Evolutionary conservation across 1,140 invertebrate genomes (phyloP), one percentile per base, ranked within the genome.

Genomic region (Drosophila obscura): DNA sequence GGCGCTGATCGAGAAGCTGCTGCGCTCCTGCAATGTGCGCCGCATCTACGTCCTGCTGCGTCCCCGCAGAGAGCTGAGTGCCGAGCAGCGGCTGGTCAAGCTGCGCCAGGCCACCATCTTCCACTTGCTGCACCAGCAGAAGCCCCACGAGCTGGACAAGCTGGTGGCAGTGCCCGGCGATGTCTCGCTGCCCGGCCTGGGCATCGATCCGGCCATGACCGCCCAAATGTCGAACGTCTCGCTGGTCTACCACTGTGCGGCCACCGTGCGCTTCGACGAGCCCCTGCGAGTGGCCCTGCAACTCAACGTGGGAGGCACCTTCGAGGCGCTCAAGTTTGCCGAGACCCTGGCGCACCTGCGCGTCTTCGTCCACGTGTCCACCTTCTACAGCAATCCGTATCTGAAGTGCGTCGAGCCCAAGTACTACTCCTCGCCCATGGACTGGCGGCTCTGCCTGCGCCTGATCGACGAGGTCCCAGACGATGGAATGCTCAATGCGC

Each of bases 211-310:
- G 24, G 19, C 61, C 49, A 45, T 77, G 62, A 11, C 53, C 50
- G 50, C 13, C 31, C 31, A 31, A 31, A 81, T 93, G 0, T 93
- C 95, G 5, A 93, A 94, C 68, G 96, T 98, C 0, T 95, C 96
- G 3, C 93, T 99, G 13, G 94, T 99, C 2, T 98, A 98, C 91
- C 97, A 99, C 90, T 96, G 96, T 1, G 98, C 98, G 0, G 98
- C 98, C 0, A 99, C 97, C 41, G 95, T 99, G 5, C 78, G 89
- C 0, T 92, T 92, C 57, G 95, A 97, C 80, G 98, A 98, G 89
- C 93, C 94, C 0, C 90, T 99, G 0, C 95, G 94, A 81, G 85
- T 93, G 26, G 94, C 96, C 0, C 91, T 95, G 1, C 92, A 93
- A 1, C 91, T 94, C 31, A 97, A 97, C 72, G 93, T 95, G 0